Base-by-base conservation (phyloP, 2,797 vertebrate species). In the Sarcoramphus papa region DNA sequence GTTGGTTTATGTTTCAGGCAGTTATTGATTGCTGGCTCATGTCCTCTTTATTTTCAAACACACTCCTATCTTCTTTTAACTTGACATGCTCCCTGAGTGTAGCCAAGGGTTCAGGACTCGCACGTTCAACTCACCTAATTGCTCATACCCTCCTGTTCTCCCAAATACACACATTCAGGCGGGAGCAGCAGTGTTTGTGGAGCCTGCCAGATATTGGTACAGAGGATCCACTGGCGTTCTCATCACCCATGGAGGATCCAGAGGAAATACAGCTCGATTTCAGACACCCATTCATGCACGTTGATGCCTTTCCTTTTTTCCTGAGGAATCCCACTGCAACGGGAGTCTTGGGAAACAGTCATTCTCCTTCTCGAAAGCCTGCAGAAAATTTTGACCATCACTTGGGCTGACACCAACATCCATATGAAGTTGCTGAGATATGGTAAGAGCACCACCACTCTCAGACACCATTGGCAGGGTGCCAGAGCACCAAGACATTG, bases 1-100 rank as follows among this genome's bases (percentile, higher is more conserved):
- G 21, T 6, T 95, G 48, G 14, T 75, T 94, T 85, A 28, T 28
- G 17, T 78, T 93, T 90, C 68, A 91, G 65, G 37, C 14, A 30
- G 19, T 59, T 94, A 95, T 91, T 85, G 92, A 97, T 94, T 76
- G 74, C 50, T 94, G 89, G 62, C 41, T 78, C 8, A 7, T 6
- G 54, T 40, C 4, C 41, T 68, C 28, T 57, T 88, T 68, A 35
- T 92, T 90, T 94, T 90, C 79, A 90, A 91, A 87, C 25, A 74
- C 35, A 77, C 11, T 60, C 21, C 45, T 88, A 74, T 70, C 51
- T 88, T 67, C 81, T 73, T 88, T 77, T 35, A 67, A 53, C 12
- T 67, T 83, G 56, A 73, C 0, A 0, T 28, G 18, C 17, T 87
- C 74, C 30, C 54, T 14, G 23, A 73, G 24, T 13, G 5, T 23